A percentile compares a stretch with the other conserved stretches of the same genome.
These are phyloP conservation scores for Galendromus occidentalis DNA, from an alignment of 1,140 invertebrate genomes.

Conservation along the genomic window DNA sequence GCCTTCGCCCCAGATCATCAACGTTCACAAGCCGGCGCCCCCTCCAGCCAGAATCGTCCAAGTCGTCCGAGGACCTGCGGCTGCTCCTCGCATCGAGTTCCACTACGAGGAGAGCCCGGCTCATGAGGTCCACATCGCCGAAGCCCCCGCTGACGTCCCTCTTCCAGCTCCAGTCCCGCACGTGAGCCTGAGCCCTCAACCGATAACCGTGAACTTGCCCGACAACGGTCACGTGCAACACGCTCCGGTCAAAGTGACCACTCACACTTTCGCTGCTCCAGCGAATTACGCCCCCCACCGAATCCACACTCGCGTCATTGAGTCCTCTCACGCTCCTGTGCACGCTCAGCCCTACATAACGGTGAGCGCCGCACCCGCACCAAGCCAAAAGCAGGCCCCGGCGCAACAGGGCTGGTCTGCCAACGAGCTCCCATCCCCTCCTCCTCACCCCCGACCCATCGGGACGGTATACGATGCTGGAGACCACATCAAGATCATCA, in stretches of 20 bases:
- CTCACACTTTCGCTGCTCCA: background rate
- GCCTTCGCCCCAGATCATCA: background rate
- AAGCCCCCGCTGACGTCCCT: background rate
- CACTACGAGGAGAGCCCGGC: background rate
- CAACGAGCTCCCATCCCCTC: background rate
- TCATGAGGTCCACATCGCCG: conserved; percentile 5
- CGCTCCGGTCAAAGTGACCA: background rate
- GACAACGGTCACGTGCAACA: background rate
- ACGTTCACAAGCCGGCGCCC: background rate
- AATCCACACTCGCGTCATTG: background rate
- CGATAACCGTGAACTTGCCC: background rate
- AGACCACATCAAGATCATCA: conserved; percentile 10
- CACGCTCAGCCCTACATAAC: background rate
- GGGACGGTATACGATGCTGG: background rate
- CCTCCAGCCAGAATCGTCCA: background rate
- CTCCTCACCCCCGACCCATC: background rate
- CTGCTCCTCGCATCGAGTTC: background rate
- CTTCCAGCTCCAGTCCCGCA: background rate
- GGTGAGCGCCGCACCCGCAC: background rate
- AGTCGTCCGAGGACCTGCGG: background rate
- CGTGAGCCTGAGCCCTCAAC: background rate
- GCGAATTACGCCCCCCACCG: background rate
- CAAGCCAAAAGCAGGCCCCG: background rate
- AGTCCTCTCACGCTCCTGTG: background rate
- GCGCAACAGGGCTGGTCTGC: background rate